Evolutionary conservation across 2,888 invertebrate genomes (phyloP).

Genomic region (Bombylius discolor): DNA sequence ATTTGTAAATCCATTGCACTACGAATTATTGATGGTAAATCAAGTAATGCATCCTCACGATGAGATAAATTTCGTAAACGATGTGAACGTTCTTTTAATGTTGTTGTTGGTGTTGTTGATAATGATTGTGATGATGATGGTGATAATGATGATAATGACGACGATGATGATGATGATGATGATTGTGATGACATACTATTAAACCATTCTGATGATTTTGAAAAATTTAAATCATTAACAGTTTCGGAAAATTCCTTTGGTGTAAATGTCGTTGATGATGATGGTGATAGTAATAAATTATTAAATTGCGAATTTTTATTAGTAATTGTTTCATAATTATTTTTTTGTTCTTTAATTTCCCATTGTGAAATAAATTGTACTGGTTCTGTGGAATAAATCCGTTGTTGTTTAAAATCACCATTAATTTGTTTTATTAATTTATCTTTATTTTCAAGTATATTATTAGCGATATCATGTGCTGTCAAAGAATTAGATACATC

Average conservation of each 20-base stretch:
- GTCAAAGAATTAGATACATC: background rate
- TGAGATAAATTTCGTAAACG: no score
- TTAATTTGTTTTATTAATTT: conserved; percentile 9
- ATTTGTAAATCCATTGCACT: background rate
- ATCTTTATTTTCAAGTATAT: conserved; percentile 7
- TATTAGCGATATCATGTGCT: conserved; percentile 8
- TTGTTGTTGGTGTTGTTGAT: no score
- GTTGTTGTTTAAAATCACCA: background rate
- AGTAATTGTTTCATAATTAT: background rate
- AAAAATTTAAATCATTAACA: no score
- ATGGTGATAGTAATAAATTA: background rate
- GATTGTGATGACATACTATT: background rate
- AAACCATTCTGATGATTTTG: no score
- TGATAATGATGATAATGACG: background rate
- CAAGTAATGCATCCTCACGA: background rate
- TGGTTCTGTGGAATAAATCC: background rate
- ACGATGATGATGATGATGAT: background rate
- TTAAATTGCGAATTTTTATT: background rate
- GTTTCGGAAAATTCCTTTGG: no score
- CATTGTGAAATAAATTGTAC: background rate
- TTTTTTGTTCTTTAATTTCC: no score
- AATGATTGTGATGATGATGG: no score
- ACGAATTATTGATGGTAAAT: background rate
- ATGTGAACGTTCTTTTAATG: no score
- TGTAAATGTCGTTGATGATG: background rate